Base-by-base conservation (phyloP, 2,113 vertebrate genomes). In the Dicaeum eximium region DNA sequence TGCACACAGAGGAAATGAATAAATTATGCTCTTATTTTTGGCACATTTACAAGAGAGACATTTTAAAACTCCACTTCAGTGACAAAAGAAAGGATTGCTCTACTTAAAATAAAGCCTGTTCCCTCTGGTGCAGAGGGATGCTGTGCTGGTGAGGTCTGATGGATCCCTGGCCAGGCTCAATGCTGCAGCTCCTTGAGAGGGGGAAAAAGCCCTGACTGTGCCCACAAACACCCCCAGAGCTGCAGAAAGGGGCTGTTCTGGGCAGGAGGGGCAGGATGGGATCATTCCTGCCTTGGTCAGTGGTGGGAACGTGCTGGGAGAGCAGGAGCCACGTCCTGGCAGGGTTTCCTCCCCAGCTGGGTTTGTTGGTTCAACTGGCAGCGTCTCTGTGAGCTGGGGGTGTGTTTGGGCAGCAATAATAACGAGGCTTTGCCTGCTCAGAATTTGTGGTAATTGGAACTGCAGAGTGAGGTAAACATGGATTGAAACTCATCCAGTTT, bases 11-110 rank as follows among this genome's bases (percentile, higher is more conserved):
- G 57, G 53, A 92, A 79, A 93, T 81, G 74, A 92, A 93, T 92
- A 85, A 78, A 79, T 95, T 48, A 71, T 65, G 69, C 80, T 89
- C 73, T 87, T 67, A n/a, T 60, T 94, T 95, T 78, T 75, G 96
- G 77, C 86, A 50, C 53, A 4, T 67, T 74, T 87, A 56, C 86
- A 87, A 64, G 72, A 60, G 80, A 80, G 56, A 67, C 2, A 22
- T 60, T 72, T 83, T 67, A 44, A 57, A 74, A 47, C 65, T 67
- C 28, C 72, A 33, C 4, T 58, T 45, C 66, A 15, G 1, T 53
- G 88, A 74, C 72, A 80, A 71, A 71, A 25, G 79, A 16, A 35
- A 45, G 65, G 70, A 23, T 74, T 64, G 80, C 75, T 84, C 57
- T 60, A 8, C 50, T 90, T 81, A 8, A 22, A 61, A 25, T 24